Evolutionary conservation across 2,888 invertebrate species (phyloP).

Genomic region (Agrochola circellaris): DNA sequence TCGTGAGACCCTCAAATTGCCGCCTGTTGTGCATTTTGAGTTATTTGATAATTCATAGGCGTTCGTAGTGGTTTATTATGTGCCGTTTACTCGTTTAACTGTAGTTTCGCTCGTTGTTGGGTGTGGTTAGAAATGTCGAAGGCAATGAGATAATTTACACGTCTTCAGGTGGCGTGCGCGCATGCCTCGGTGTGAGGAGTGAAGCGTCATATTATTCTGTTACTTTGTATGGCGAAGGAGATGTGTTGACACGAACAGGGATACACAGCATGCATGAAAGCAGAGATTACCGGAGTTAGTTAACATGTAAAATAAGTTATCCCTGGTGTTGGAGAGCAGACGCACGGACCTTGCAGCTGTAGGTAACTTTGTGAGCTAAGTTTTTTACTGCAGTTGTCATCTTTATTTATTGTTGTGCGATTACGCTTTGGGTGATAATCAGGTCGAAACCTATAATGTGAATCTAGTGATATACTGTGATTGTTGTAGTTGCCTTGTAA

Average conservation of each 20-base stretch:
- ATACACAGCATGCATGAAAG: not conserved
- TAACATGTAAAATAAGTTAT: not conserved
- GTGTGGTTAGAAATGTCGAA: slow-evolving; percentile 62
- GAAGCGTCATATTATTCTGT: slow-evolving; percentile 50
- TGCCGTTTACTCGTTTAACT: slow-evolving; percentile 63
- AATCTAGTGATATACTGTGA: no score
- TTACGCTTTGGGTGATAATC: no score
- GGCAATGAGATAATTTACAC: slow-evolving; percentile 61
- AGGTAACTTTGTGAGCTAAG: no score
- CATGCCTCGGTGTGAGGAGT: slow-evolving; percentile 40
- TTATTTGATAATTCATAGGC: slow-evolving; percentile 82
- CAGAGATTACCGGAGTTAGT: not conserved
- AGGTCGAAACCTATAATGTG: no score
- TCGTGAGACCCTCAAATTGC: slow-evolving; percentile 83
- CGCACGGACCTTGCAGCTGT: no score
- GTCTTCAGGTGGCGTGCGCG: slow-evolving; percentile 53
- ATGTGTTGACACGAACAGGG: slow-evolving; percentile 16
- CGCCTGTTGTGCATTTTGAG: slow-evolving; percentile 81
- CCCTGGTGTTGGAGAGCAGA: no score
- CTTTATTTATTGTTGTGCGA: no score
- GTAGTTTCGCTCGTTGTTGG: slow-evolving; percentile 58
- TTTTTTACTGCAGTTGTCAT: no score
- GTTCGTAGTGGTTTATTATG: slow-evolving; percentile 59
- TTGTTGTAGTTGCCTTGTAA: no score
- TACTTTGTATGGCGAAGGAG: slow-evolving; percentile 34